These are phyloP conservation scores for Alloplasta piceator DNA, from an alignment of 2,888 invertebrate genomes.

Conservation along the genomic window DNA sequence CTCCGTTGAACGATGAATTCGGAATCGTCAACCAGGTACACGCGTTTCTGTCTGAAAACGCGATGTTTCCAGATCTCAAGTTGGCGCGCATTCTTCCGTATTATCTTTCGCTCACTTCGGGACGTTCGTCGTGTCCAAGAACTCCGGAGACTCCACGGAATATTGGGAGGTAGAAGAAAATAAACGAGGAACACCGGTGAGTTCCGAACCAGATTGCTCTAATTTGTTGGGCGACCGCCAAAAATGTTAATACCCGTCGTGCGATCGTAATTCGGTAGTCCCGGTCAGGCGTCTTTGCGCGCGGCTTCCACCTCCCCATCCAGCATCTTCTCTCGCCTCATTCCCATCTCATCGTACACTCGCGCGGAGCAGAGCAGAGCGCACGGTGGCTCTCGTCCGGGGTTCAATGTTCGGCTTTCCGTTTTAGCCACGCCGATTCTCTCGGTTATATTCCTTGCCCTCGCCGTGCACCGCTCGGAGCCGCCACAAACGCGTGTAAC, in stretches of 20 bases:
- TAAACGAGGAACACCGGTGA: not conserved
- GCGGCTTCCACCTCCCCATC: conserved; percentile 27
- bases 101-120: too few relatives aligned
- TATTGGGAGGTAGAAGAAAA: conserved; percentile 6
- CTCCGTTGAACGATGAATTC: too few relatives aligned
- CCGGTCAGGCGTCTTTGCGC: conserved; percentile 50
- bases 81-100: too few relatives aligned
- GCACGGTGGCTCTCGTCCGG: conserved; percentile 79
- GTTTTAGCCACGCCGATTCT: conserved; percentile 72
- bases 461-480: conserved; percentile 13
- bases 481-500: conserved; percentile 21
- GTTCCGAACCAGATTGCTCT: conserved; percentile 78
- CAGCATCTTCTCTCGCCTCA: conserved; percentile 25
- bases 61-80: too few relatives aligned
- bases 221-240: conserved; percentile 80
- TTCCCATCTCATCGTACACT: conserved; percentile 46
- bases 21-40: too few relatives aligned
- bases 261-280: conserved; percentile 79
- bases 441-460: conserved; percentile 55
- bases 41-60: too few relatives aligned
- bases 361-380: conserved; percentile 56
- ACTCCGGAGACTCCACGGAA: not conserved
- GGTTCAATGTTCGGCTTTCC: conserved; percentile 81
- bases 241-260: conserved; percentile 80
- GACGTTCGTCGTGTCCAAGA: too few relatives aligned